Percentiles rank a stretch among this genome's conserved stretches.
Conservation (phyloP, 2,888 invertebrate species). For the Napeogenes inachia region DNA sequence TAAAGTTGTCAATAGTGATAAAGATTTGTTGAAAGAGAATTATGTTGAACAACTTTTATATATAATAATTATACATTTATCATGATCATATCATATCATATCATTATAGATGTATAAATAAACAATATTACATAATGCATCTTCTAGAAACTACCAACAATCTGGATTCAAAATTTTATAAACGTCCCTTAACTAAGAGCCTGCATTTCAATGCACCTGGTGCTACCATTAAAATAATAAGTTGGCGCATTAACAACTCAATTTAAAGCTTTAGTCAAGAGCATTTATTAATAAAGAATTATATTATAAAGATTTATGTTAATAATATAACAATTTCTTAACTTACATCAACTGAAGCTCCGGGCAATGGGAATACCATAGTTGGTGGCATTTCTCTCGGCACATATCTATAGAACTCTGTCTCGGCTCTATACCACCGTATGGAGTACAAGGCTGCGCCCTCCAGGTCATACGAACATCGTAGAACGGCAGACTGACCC, state of each 20-base stretch:
- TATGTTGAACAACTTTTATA: background rate
- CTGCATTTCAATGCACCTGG: constrained; percentile 1
- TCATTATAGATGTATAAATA: background rate
- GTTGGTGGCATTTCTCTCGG: constrained; percentile 84
- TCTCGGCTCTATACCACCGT: constrained; percentile 84
- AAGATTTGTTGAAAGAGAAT: background rate
- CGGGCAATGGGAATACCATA: constrained; percentile 81
- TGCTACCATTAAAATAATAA: constrained; percentile 5
- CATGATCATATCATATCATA: too few species aligned
- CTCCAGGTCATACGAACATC: constrained; percentile 79
- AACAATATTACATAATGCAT: background rate
- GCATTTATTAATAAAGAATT: background rate
- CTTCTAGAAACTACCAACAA: background rate
- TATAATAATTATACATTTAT: background rate
- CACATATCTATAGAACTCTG: constrained; percentile 86
- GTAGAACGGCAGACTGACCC: constrained; percentile 68
- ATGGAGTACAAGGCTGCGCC: constrained; percentile 83
- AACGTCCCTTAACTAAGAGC: background rate
- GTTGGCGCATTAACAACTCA: background rate
- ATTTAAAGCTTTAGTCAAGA: constrained; percentile 1
- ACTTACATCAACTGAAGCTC: constrained; percentile 85
- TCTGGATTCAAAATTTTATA: background rate
- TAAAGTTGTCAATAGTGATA: too few species aligned
- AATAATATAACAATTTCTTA: background rate
- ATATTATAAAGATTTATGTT: background rate